Evolutionary conservation across 2,797 vertebrate genomes (phyloP).

Genomic region (Chelmon rostratus): DNA sequence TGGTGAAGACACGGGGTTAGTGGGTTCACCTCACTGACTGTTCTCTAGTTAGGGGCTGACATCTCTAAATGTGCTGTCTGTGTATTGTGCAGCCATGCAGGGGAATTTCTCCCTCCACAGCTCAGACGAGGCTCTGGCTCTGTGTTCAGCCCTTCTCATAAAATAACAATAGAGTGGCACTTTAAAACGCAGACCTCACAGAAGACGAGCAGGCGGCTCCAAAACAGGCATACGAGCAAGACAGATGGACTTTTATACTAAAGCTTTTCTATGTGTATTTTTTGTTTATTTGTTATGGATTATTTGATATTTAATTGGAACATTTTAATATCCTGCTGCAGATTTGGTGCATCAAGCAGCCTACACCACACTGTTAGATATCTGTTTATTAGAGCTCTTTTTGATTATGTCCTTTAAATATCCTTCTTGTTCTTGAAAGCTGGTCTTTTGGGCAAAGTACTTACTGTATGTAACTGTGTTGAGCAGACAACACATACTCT

Average conservation of each 20-base stretch:
- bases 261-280: slow-evolving; percentile 37
- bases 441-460: slow-evolving; percentile 25
- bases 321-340: slow-evolving; percentile 26
- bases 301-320: slow-evolving; percentile 34
- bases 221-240: slow-evolving; percentile 40
- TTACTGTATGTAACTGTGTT: slow-evolving; percentile 5
- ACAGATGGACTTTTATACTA: slow-evolving; percentile 39
- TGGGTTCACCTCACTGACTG: slow-evolving; percentile 73
- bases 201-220: slow-evolving; percentile 47
- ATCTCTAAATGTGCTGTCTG: slow-evolving; percentile 77
- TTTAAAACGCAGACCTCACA: slow-evolving; percentile 69
- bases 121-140: slow-evolving; percentile 62
- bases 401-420: slow-evolving; percentile 33
- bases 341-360: slow-evolving; percentile 24
- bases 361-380: slow-evolving; percentile 5
- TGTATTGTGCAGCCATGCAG: slow-evolving; percentile 79
- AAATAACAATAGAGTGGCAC: slow-evolving; percentile 78
- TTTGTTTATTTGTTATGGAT: slow-evolving; percentile 33
- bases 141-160: slow-evolving; percentile 69
- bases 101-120: slow-evolving; percentile 66
- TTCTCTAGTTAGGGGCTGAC: slow-evolving; percentile 74
- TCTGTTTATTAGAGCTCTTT: slow-evolving; percentile 19
- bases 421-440: slow-evolving; percentile 33
- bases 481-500: not conserved
- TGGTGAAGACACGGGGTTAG: slow-evolving; percentile 69